Evolutionary conservation across 2,888 invertebrate genomes (phyloP), one percentile per base, ranked within the genome.

Genomic region (Drosophila bunnanda): DNA sequence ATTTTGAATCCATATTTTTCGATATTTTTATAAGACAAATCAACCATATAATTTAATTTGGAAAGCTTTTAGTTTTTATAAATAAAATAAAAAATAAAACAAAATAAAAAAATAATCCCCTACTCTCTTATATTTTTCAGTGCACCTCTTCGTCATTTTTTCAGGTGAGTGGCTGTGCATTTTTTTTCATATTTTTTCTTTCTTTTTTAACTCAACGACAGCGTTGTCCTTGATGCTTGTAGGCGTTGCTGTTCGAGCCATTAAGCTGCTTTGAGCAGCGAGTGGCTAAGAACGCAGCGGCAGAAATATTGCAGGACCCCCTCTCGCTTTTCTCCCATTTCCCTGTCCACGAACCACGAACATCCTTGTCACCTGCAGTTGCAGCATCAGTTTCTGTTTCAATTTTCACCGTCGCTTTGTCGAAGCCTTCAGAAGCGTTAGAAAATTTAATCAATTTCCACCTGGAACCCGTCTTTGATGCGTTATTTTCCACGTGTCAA

Each of bases 391-490:
- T 58, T 64, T 65, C 52, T 53, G 43, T 65, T 65, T 65, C 52
- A 65, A 65, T 65, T 65, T 65, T 34, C 54, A 48, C 20, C 48
- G 30, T 10, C 13, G 70, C 54, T 69, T 70, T 71, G 60, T 67
- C 75, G 44, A 60, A 67, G 58, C 50, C 41, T 66, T 74, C 60
- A 66, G 53, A 53, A 38, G 59, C 56, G 48, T 20, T 56, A 34
- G 15, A 66, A 79, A 79, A 77, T 64, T 70, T 88, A 85, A 88
- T 83, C 86, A 88, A 79, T 76, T 85, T 79, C 69, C 46, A 60
- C 57, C 62, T 67, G 70, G 58, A 55, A 57, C 28, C 43, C 20
- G 50, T 69, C 46, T 65, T 64, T 73, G 46, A 48, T 44, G 34
- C 38, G 43, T 43, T 56, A 61, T 73, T 59, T 44, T 32, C 36